Percentiles rank a stretch among this genome's conserved stretches.
phyloP scores from a whole-genome alignment of 1,140 invertebrate species.

The Chironomus tepperi region DNA sequence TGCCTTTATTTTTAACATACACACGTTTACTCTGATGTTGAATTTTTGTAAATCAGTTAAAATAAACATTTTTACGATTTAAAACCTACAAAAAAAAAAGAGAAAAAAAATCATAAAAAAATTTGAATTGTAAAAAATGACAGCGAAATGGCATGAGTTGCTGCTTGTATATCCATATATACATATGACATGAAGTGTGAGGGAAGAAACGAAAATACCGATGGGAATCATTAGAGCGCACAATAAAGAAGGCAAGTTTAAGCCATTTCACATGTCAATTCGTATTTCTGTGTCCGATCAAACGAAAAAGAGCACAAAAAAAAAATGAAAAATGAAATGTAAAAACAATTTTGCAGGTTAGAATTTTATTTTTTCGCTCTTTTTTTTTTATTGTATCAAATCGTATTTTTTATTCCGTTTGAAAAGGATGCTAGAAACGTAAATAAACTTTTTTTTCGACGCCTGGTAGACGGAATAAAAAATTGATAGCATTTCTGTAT shows the following conservation, averaged over 20 bases:
- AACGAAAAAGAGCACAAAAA: not conserved
- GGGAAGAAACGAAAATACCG: too few species aligned
- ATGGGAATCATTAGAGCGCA: too few species aligned
- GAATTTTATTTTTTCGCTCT: not conserved
- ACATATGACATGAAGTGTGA: too few species aligned
- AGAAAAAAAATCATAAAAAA: not conserved
- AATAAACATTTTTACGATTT: not conserved
- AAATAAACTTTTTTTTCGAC: conserved; percentile 4
- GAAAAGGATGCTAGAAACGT: conserved; percentile 7
- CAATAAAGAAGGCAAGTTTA: too few species aligned
- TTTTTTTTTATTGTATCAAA: not conserved
- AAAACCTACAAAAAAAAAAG: not conserved
- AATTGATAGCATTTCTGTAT: not conserved
- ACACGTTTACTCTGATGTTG: not conserved
- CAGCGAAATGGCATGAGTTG: not conserved
- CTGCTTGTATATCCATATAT: not conserved
- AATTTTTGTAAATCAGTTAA: not conserved
- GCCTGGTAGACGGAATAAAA: not conserved
- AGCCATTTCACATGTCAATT: conserved; percentile 3
- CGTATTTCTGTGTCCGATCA: not conserved
- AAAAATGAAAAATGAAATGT: not conserved
- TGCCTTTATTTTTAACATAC: not conserved
- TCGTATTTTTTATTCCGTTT: not conserved
- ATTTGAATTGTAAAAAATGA: not conserved
- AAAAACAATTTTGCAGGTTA: too few species aligned